Base-by-base conservation (phyloP, 1,140 invertebrate species). In the Ceratosolen solmsi region DNA sequence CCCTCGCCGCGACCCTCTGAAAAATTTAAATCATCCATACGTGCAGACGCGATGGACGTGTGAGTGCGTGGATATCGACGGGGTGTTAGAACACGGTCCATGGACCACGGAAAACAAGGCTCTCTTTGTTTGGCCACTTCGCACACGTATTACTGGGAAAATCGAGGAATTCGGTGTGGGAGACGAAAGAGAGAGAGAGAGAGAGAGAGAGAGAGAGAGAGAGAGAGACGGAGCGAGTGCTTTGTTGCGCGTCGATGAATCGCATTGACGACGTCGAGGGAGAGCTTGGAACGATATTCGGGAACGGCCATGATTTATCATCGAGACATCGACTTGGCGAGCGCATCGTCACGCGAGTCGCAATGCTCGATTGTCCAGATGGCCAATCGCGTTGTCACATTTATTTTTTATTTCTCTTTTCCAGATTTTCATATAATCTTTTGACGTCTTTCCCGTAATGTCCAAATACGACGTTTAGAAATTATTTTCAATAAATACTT, bases 21-120 rank as follows among this genome's bases (percentile, higher is more conserved):
- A 70, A 78, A 78, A 70, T 79, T 79, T 46, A 71, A 71, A 71
- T 71, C 49, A 25, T 8, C 68, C 41, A 72, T 79, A 79, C 54
- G 25, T 56, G 78, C 36, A 17, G 15, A n/a, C 2, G 25, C 51
- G 13, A 58, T 17, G 25, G 36, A 58, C 56, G 25, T 17, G 56
- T 36, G 25, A 41, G 36, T 27, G 13, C 22, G 0, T 22, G 27
- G 13, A 30, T 17, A 20, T 71, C 49, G 49, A 22, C 17, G 65
- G 76, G 27, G 11, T 56, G 58, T 36, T 36, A 36, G 33, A 11
- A 71, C 65, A 79, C 20, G 54, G 22, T n/a, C 54, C 4, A 33
- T n/a, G 33, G 11, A 38, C 46, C 77, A 71, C 63, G 76, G 76
- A 71, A 79, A 79, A 79, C 77, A 79, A 71, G 77, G 65, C 77